phyloP scores from a whole-genome alignment of 1,140 invertebrate genomes.

The Diplogasteroides magnus region DNA sequence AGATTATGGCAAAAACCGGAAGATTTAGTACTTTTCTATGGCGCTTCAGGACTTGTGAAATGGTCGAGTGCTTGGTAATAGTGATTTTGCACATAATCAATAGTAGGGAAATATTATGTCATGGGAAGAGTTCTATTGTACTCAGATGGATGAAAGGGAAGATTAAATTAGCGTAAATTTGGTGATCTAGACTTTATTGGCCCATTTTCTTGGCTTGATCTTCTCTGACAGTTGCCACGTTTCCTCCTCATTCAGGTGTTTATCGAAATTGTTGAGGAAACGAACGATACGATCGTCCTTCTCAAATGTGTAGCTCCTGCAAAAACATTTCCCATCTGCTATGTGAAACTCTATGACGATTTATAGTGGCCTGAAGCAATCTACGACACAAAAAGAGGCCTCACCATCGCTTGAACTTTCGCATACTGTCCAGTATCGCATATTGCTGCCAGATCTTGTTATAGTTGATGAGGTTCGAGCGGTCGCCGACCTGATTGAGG shows the following conservation, averaged over 20 bases:
- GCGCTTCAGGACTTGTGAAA: too few relatives aligned
- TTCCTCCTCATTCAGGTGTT: slow-evolving; percentile 86
- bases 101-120: too few relatives aligned
- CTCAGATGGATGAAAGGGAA: not conserved
- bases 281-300: slow-evolving; percentile 84
- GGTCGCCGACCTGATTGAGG: slow-evolving; percentile 4
- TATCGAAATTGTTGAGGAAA: slow-evolving; percentile 93
- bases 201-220: not conserved
- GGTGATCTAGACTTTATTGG: not conserved
- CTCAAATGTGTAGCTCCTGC: slow-evolving; percentile 62
- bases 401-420: slow-evolving; percentile 64
- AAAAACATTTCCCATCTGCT: slow-evolving; percentile 8
- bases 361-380: slow-evolving; percentile 1
- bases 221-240: slow-evolving; percentile 74
- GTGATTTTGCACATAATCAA: too few relatives aligned
- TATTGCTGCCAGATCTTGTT: slow-evolving; percentile 96
- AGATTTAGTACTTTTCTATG: too few relatives aligned
- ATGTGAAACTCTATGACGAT: slow-evolving; percentile 8
- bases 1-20: too few relatives aligned
- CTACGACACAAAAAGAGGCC: not conserved
- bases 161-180: not conserved
- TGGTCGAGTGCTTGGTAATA: too few relatives aligned
- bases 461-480: slow-evolving; percentile 75
- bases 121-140: too few relatives aligned
- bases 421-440: slow-evolving; percentile 93